Conservation (phyloP, 1,140 invertebrate species). For the Metaphire vulgaris region DNA sequence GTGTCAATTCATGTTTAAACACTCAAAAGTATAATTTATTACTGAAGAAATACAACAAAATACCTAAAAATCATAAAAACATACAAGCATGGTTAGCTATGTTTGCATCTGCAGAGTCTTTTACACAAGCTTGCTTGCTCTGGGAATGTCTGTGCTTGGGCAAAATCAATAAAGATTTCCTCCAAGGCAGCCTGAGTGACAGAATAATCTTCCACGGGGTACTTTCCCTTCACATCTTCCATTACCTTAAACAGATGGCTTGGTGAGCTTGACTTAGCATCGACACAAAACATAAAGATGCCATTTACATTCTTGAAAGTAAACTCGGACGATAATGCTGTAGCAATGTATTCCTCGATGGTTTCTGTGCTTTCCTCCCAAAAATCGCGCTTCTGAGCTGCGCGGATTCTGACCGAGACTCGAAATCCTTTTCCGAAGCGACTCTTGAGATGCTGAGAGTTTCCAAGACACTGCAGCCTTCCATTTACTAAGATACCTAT, state of each 20-base stretch:
- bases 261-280: conserved; percentile 43
- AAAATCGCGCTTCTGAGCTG: conserved; percentile 1
- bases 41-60: no score
- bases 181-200: conserved; percentile 61
- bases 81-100: no score
- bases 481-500: conserved; percentile 57
- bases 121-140: no score
- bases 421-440: conserved; percentile 53
- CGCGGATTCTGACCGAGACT: conserved; percentile 45
- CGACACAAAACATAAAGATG: conserved; percentile 57
- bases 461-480: conserved; percentile 55
- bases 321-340: no score
- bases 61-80: no score
- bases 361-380: not conserved
- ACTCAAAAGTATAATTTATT: no score
- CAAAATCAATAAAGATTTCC: conserved; percentile 59
- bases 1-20: no score
- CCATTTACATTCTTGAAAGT: not conserved
- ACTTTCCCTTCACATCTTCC: conserved; percentile 54
- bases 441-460: conserved; percentile 52
- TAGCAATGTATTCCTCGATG: no score
- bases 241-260: conserved; percentile 62
- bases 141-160: conserved; percentile 36
- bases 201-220: conserved; percentile 66
- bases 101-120: no score